Evolutionary conservation across 2,797 vertebrate species (phyloP), one percentile per base, ranked within the genome.

Genomic region (Geotrypetes seraphini): DNA sequence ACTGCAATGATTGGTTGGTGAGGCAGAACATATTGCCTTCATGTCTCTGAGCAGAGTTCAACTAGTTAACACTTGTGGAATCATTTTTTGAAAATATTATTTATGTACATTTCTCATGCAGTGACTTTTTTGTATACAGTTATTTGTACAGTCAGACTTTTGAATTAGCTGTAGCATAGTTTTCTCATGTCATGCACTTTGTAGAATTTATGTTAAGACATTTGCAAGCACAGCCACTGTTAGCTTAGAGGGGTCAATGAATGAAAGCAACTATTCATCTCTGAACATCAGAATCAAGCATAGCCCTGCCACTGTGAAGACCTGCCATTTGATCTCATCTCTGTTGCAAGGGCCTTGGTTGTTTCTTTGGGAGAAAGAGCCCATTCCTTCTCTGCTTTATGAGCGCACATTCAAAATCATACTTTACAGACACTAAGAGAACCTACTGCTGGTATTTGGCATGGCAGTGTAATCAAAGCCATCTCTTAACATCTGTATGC

Each of bases 371-470:
- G 14, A 37, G 20, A 8, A 50, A 19, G 35, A 21, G 43, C 13
- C n/a, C 33, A 17, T 20, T 19, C 27, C n/a, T 17, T n/a, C 7
- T 16, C 25, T 26, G 28, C 26, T 26, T 47, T 39, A 45, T n/a
- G 35, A 44, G n/a, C n/a, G n/a, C n/a, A n/a, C n/a, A n/a, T n/a
- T n/a, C n/a, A n/a, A n/a, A n/a, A n/a, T n/a, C n/a, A n/a, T n/a
- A n/a, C n/a, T n/a, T n/a, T n/a, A n/a, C n/a, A n/a, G n/a, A n/a
- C n/a, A n/a, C 34, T 30, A 49, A 32, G 17, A 11, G 12, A 23
- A 23, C 33, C 54, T 53, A 45, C 10, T 28, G 12, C 48, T 57
- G 56, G 57, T 60, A 74, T 82, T 65, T 79, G 40, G 36, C 57
- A 48, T 66, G 26, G 22, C 38, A 33, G 57, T 71, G 66, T 66